A percentile compares a stretch with the other conserved stretches of the same genome.
These are phyloP conservation scores for Sphaeramia orbicularis DNA, from an alignment of 2,797 vertebrate genomes.

Conservation along the genomic window DNA sequence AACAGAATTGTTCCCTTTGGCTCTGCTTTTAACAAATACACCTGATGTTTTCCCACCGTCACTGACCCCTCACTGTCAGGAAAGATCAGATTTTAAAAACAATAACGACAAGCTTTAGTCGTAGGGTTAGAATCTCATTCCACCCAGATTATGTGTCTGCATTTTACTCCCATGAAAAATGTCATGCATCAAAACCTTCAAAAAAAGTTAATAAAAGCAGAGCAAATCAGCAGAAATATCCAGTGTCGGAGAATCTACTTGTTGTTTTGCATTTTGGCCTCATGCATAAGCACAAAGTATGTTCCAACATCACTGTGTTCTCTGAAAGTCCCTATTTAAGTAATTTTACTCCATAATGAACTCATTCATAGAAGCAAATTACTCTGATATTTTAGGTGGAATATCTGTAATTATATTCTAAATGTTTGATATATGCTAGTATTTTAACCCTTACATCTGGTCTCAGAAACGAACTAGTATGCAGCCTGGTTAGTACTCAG, in stretches of 20 bases:
- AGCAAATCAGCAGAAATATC: slow-evolving; percentile 41
- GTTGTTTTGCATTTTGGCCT: slow-evolving; percentile 42
- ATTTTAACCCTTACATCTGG: not conserved
- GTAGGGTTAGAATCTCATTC: slow-evolving; percentile 53
- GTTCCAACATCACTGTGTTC: slow-evolving; percentile 10
- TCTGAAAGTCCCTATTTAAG: slow-evolving; percentile 29
- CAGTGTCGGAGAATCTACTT: slow-evolving; percentile 13
- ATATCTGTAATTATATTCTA: not conserved
- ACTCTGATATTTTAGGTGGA: not conserved
- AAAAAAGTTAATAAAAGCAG: slow-evolving; percentile 56
- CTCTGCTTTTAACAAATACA: slow-evolving; percentile 32
- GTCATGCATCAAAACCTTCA: slow-evolving; percentile 34
- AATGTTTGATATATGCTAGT: not conserved
- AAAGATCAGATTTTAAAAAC: slow-evolving; percentile 61
- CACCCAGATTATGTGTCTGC: slow-evolving; percentile 59
- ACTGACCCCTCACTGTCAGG: slow-evolving; percentile 46
- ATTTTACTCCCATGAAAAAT: slow-evolving; percentile 40
- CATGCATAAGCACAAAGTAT: slow-evolving; percentile 12
- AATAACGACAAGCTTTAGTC: slow-evolving; percentile 46
- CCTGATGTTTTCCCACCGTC: slow-evolving; percentile 55
- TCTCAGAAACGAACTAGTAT: no score
- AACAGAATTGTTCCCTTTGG: slow-evolving; percentile 34
- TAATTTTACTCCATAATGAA: slow-evolving; percentile 38
- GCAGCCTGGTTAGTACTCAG: no score
- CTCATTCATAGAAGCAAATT: not conserved